A percentile compares a stretch with the other conserved stretches of the same genome.
Evolutionary conservation across 2,113 vertebrate species (phyloP).

Genomic region (Dendropsophus ebraccatus): DNA sequence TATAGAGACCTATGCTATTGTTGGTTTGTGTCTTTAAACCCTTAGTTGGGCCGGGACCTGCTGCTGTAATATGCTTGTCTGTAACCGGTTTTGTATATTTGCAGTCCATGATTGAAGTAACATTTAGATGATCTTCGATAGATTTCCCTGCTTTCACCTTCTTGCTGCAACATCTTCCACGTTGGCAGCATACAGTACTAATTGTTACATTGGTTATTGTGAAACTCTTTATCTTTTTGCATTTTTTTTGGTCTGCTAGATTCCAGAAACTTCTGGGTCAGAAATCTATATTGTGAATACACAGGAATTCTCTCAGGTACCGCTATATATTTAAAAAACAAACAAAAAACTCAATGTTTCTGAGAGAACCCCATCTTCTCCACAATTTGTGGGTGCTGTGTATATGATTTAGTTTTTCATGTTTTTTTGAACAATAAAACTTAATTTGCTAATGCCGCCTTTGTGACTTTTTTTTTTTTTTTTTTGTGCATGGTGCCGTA

Average conservation of each 20-base stretch:
- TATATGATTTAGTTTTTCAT: neutral
- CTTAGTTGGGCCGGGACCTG: too few relatives aligned
- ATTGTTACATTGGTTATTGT: conserved; percentile 10
- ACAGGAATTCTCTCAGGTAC: conserved; percentile 60
- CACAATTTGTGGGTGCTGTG: neutral
- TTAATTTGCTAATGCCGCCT: neutral
- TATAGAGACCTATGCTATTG: too few relatives aligned
- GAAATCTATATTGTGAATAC: conserved; percentile 57
- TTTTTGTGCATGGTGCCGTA: neutral
- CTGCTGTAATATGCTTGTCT: too few relatives aligned
- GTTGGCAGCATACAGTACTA: neutral
- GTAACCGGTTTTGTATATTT: too few relatives aligned
- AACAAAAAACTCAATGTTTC: neutral
- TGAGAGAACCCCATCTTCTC: neutral
- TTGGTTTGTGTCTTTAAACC: too few relatives aligned
- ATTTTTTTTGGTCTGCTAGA: conserved; percentile 41
- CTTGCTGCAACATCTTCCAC: neutral
- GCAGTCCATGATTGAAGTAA: neutral
- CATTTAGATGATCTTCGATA: neutral
- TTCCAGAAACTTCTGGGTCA: conserved; percentile 57
- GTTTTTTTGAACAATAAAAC: neutral
- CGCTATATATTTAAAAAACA: conserved; percentile 20
- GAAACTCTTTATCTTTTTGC: neutral
- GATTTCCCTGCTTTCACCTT: neutral
- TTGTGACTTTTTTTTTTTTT: neutral